These are phyloP conservation scores for Rhinophrynus dorsalis DNA, from an alignment of 2,797 vertebrate species.

Conservation along the genomic window DNA sequence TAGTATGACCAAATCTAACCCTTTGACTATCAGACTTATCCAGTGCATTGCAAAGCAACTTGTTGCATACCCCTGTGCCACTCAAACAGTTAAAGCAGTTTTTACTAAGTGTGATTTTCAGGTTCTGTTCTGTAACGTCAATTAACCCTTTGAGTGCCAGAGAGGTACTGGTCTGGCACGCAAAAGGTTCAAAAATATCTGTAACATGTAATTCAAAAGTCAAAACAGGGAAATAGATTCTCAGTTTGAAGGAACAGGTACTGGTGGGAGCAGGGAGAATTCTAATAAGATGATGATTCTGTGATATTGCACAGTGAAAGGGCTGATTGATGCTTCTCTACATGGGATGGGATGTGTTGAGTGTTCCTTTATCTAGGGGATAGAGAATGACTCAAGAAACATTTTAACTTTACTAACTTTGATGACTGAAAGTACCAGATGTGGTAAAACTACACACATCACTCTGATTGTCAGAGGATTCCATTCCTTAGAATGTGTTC, in stretches of 20 bases:
- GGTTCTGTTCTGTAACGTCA: too few relatives aligned
- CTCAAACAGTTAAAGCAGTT: too few relatives aligned
- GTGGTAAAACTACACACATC: slow-evolving; percentile 6
- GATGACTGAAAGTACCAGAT: slow-evolving; percentile 6
- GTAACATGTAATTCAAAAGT: background rate
- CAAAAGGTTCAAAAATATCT: background rate
- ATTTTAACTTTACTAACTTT: slow-evolving; percentile 17
- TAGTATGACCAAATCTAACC: too few relatives aligned
- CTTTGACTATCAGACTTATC: too few relatives aligned
- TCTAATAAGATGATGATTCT: background rate
- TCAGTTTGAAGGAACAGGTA: background rate
- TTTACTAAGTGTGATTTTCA: too few relatives aligned
- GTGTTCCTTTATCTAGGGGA: slow-evolving; percentile 12
- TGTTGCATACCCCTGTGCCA: too few relatives aligned
- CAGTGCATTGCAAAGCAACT: too few relatives aligned
- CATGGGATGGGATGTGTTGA: slow-evolving; percentile 17
- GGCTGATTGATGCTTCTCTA: slow-evolving; percentile 26
- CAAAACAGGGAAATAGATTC: slow-evolving; percentile 5
- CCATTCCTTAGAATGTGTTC: background rate
- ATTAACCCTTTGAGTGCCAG: too few relatives aligned
- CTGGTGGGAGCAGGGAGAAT: background rate
- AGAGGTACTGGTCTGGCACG: background rate
- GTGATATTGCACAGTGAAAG: slow-evolving; percentile 16
- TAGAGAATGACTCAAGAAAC: background rate
- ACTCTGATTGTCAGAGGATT: background rate